Conservation (phyloP, 2,797 vertebrate genomes). For the Rhinogobio ventralis region DNA sequence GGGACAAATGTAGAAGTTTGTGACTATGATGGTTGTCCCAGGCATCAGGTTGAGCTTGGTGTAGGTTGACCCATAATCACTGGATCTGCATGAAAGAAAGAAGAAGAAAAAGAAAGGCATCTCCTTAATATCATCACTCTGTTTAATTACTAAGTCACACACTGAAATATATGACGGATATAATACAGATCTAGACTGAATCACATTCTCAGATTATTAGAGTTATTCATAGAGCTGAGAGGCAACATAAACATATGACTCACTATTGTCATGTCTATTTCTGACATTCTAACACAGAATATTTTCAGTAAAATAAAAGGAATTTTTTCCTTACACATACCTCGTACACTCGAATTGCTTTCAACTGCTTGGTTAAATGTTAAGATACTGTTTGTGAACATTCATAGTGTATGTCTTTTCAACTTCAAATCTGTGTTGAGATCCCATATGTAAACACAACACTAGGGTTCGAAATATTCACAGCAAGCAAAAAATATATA, state of each 20-base stretch:
- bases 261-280: background rate
- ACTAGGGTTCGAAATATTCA: background rate
- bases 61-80: slow-evolving; percentile 94
- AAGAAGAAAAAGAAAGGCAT: slow-evolving; percentile 7
- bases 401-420: background rate
- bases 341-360: background rate
- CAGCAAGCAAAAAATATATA: background rate
- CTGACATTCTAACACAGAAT: background rate
- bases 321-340: background rate
- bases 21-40: slow-evolving; percentile 89
- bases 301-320: background rate
- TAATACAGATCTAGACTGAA: background rate
- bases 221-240: background rate
- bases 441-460: background rate
- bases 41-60: slow-evolving; percentile 93
- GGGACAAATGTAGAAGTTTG: slow-evolving; percentile 97
- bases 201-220: slow-evolving; percentile 1
- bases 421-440: background rate
- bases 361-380: background rate
- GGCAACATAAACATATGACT: background rate
- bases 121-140: background rate
- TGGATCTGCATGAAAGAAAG: slow-evolving; percentile 81
- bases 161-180: background rate
- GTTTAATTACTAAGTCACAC: background rate
- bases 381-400: background rate